phyloP scores from a whole-genome alignment of 2,797 vertebrate genomes.

The Oreochromis mossambicus region DNA sequence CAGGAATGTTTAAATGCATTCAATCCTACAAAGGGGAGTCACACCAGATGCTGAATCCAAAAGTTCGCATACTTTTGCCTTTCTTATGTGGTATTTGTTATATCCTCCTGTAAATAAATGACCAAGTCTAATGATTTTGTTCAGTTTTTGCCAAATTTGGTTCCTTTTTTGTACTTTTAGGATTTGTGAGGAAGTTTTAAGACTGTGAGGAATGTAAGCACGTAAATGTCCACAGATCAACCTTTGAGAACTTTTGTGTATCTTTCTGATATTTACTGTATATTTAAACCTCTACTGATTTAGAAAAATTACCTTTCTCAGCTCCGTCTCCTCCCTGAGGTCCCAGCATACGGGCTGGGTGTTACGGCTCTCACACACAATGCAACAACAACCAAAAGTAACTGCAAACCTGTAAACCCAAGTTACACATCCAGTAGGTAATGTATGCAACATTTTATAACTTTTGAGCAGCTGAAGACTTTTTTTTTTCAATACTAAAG shows the following conservation, averaged over 20 bases:
- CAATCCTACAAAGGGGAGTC: neutral
- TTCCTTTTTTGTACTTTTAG: neutral
- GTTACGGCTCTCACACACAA: neutral
- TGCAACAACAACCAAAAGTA: neutral
- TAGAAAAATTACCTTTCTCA: neutral
- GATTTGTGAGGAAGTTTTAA: neutral
- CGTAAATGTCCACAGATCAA: fast-evolving
- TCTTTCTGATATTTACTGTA: neutral
- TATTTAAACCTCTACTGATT: neutral
- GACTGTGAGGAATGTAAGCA: fast-evolving
- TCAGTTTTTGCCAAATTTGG: neutral
- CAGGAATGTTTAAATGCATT: neutral
- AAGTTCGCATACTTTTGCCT: neutral
- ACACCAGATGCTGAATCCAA: neutral
- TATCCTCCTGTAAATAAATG: neutral
- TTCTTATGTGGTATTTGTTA: neutral
- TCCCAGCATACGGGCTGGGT: neutral
- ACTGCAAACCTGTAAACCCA: fast-evolving
- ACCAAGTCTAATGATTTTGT: neutral
- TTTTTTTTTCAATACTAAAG: neutral
- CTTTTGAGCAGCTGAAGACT: neutral
- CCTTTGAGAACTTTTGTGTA: neutral
- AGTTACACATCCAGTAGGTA: neutral
- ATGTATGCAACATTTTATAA: neutral
- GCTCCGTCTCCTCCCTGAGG: neutral